phyloP scores from a whole-genome alignment of 2,888 invertebrate genomes.

The Teleogryllus oceanicus region DNA sequence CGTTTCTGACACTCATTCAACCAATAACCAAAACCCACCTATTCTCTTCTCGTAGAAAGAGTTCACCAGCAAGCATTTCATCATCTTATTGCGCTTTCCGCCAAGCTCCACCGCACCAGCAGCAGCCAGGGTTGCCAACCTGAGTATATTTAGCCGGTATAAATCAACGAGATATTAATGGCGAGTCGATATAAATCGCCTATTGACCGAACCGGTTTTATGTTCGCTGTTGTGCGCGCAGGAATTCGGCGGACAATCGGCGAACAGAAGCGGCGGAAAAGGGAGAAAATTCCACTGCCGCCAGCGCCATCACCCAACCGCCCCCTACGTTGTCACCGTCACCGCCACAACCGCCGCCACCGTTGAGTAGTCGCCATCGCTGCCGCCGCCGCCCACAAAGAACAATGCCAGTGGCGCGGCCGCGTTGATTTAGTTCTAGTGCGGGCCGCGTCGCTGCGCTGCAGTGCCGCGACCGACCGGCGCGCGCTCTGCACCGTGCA shows the following conservation, averaged over 20 bases:
- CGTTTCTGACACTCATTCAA: too few species aligned
- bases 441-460: background rate
- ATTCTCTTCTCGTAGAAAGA: too few species aligned
- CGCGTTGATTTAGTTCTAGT: background rate
- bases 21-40: too few species aligned
- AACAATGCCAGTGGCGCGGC: background rate
- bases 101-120: too few species aligned
- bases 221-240: background rate
- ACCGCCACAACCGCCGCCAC: background rate
- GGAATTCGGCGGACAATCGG: background rate
- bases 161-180: background rate
- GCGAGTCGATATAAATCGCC: slow-evolving; percentile 1
- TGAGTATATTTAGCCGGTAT: background rate
- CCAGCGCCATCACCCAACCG: background rate
- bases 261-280: background rate
- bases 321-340: background rate
- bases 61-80: too few species aligned
- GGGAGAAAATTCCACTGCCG: background rate
- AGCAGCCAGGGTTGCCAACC: background rate
- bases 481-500: background rate
- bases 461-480: background rate
- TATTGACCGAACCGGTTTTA: background rate
- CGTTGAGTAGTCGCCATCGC: background rate
- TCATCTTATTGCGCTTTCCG: too few species aligned
- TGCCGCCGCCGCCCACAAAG: background rate